Evolutionary conservation across 2,888 invertebrate genomes (phyloP), one percentile per base, ranked within the genome.

Genomic region (Chrysopilus asiliformis): DNA sequence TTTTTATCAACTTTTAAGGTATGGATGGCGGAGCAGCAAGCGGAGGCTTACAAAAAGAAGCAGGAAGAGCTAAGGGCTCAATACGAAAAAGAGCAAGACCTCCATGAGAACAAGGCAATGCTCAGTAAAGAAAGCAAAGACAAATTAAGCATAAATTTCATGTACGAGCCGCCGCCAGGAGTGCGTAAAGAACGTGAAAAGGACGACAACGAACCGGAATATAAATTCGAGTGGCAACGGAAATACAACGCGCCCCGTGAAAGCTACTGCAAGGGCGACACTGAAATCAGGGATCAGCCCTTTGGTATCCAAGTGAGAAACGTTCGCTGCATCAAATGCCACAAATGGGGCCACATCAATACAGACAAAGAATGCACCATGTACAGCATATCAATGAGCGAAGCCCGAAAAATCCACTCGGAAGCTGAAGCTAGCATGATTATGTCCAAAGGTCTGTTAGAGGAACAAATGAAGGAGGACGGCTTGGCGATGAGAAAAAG

Each of bases 21-120:
- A 71, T 95, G 94, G 93, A 94, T 98, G 91, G 98, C 98, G 30
- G 89, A 97, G 65, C 97, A 99, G 61, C 94, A 97, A 69, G 79
- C 89, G 3, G 91, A 90, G 39, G 90, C 91, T 33, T 91, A 97
- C 53, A 90, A 93, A 56, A 94, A 94, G 61, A 93, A 93, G 52
- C 95, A 99, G 60, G 97, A 97, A 55, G 98, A 99, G 57, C 67
- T 98, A 34, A 71, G 91, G 36, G 78, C 84, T 29, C 97, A 97
- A 53, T 98, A 99, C 70, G 95, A 97, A 57, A 94, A 95, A 58
- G 98, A 99, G 58, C 98, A 99, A 60, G 97, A 98, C 65, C 68
- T 97, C 27, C 90, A 95, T 58, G 93, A 93, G 57, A 98, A 98
- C 64, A 89, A 90, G 63, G 95, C 95, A 2, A 71, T 99, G 64